Evolutionary conservation across 2,888 invertebrate genomes (phyloP), one percentile per base, ranked within the genome.

Genomic region (Aplocera efformata): DNA sequence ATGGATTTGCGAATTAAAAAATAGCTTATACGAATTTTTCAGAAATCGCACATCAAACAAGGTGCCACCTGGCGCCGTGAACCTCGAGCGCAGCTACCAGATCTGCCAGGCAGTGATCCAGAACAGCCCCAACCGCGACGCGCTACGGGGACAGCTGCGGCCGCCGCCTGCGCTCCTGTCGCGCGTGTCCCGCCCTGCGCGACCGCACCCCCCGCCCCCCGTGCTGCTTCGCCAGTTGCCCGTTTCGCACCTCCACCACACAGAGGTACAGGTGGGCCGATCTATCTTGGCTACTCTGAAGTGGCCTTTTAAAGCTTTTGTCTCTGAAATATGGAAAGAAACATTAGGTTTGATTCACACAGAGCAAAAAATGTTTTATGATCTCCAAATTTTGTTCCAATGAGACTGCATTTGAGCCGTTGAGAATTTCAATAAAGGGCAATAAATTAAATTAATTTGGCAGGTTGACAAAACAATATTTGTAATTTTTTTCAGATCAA

Each of bases 51-150:
- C 89, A 54, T 89, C 91, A 5, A 94, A 92, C 63, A 94, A 94
- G 72, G 92, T 95, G 46, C 96, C 96, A 0, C 96, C 96, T 0
- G 96, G 96, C 1, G 95, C 95, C 3, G 96, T 98, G 22, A 98
- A 98, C 81, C 84, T 98, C 37, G 97, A 98, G 73, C 91, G 98
- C 40, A 98, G 98, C 72, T 96, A 97, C 79, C 97, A 98, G 84
- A 98, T 98, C 61, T 96, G 96, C 65, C 95, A 94, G 78, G 95
- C 95, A 27, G 95, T 95, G n/a, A 96, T 98, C 53, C 96, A 97
- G 81, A 97, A 96, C 77, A 97, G 96, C 69, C 96, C 96, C 0
- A 97, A 97, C 82, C 90, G 96, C 9, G 96, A 96, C 70, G 96
- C 96, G 61, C 79, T 96, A 31, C 92, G 94, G 41, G 94, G 94